These are phyloP conservation scores for Tortricodes alternella DNA, from an alignment of 2,888 invertebrate species.

Conservation along the genomic window DNA sequence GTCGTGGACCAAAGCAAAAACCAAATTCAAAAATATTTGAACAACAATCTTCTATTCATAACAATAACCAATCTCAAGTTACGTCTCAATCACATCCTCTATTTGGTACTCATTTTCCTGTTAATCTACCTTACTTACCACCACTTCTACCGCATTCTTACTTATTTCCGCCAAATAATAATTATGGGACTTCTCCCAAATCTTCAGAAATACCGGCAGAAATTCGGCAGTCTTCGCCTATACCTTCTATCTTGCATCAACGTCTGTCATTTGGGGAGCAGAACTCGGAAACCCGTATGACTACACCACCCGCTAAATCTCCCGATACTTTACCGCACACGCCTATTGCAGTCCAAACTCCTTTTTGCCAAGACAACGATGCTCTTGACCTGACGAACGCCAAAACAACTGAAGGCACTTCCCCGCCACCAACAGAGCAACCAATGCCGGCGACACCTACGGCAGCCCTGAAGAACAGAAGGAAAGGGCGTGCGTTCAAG, in stretches of 20 bases:
- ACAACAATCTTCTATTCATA: constrained; percentile 51
- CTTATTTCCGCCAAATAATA: constrained; percentile 76
- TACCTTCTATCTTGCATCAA: constrained; percentile 67
- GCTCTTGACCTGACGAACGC: constrained; percentile 84
- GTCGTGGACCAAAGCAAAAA: constrained; percentile 91
- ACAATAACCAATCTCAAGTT: constrained; percentile 53
- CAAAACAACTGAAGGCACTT: constrained; percentile 66
- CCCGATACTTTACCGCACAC: constrained; percentile 55
- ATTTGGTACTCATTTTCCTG: constrained; percentile 72
- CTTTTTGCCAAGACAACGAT: constrained; percentile 54
- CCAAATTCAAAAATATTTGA: constrained; percentile 67
- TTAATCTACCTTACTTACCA: constrained; percentile 72
- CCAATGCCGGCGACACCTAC: constrained; percentile 64
- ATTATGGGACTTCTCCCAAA: constrained; percentile 64
- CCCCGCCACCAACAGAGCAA: constrained; percentile 56
- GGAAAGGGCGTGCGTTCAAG: constrained; percentile 94
- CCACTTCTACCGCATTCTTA: constrained; percentile 76
- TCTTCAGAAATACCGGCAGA: constrained; percentile 50
- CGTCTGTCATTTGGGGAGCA: constrained; percentile 63
- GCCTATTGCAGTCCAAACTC: constrained; percentile 47
- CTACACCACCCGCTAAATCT: constrained; percentile 55
- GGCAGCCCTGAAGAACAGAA: constrained; percentile 84
- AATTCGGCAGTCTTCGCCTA: constrained; percentile 53
- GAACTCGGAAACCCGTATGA: constrained; percentile 42
- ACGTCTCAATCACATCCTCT: constrained; percentile 64